Evolutionary conservation across 2,113 vertebrate genomes (phyloP).

Genomic region (Varanus salvator): DNA sequence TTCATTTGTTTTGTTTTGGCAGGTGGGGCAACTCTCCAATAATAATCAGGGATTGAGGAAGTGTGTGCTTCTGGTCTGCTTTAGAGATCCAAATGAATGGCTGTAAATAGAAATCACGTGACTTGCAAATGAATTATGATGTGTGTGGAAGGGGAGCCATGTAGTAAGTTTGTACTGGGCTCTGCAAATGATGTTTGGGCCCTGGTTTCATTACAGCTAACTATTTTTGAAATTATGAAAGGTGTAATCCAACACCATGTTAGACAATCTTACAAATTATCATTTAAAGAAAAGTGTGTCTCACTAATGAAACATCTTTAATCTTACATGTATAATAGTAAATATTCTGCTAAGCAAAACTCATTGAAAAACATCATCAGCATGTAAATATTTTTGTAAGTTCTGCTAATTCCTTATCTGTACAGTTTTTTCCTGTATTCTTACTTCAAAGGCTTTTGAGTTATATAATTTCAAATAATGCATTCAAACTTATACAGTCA

Average conservation of each 20-base stretch:
- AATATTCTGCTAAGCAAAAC: background rate
- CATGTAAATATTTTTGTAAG: background rate
- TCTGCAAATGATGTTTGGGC: background rate
- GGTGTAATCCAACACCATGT: background rate
- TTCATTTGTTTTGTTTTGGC: too few species aligned
- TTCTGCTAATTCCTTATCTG: background rate
- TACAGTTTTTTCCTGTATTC: background rate
- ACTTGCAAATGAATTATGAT: too few species aligned
- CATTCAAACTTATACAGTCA: background rate
- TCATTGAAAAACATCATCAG: background rate
- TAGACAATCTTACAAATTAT: background rate
- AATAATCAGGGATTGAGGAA: background rate
- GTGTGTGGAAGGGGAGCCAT: too few species aligned
- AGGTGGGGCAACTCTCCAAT: background rate
- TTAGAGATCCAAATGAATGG: too few species aligned
- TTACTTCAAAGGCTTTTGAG: background rate
- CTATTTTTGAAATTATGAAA: background rate
- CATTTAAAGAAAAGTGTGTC: background rate
- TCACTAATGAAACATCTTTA: background rate
- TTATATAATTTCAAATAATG: background rate
- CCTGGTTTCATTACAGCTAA: background rate
- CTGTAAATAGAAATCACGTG: too few species aligned
- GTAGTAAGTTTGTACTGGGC: too few species aligned
- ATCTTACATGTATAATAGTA: background rate
- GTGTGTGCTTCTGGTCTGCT: too few species aligned